These are phyloP conservation scores for Nowickia ferox DNA, from an alignment of 2,888 invertebrate genomes.

Conservation along the genomic window DNA sequence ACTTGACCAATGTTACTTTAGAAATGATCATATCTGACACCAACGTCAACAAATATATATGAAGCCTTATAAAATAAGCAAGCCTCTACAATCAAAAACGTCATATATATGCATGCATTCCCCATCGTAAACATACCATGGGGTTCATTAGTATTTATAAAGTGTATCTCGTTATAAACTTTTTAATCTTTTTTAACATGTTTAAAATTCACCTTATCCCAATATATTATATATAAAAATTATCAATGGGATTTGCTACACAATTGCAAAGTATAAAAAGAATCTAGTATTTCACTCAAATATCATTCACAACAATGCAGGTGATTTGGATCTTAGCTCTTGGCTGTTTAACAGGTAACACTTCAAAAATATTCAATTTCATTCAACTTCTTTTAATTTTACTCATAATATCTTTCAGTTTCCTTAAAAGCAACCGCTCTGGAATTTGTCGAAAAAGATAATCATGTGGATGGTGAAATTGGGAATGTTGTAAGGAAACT, in stretches of 20 bases:
- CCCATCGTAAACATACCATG: too few species aligned
- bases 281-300: background rate
- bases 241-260: background rate
- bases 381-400: background rate
- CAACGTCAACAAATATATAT: too few species aligned
- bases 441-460: conserved; percentile 39
- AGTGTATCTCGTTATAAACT: too few species aligned
- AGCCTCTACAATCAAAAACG: too few species aligned
- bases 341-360: conserved; percentile 50
- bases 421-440: conserved; percentile 12
- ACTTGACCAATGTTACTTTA: too few species aligned
- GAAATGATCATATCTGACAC: too few species aligned
- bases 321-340: conserved; percentile 29
- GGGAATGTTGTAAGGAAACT: conserved; percentile 26
- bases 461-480: conserved; percentile 69
- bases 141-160: too few species aligned
- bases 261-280: background rate
- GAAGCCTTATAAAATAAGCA: too few species aligned
- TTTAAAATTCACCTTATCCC: too few species aligned
- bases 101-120: too few species aligned
- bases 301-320: conserved; percentile 46
- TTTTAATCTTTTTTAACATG: too few species aligned
- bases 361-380: background rate
- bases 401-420: background rate
- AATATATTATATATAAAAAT: background rate